Evolutionary conservation across 2,113 vertebrate species (phyloP).

Genomic region (Nettapus auritus): DNA sequence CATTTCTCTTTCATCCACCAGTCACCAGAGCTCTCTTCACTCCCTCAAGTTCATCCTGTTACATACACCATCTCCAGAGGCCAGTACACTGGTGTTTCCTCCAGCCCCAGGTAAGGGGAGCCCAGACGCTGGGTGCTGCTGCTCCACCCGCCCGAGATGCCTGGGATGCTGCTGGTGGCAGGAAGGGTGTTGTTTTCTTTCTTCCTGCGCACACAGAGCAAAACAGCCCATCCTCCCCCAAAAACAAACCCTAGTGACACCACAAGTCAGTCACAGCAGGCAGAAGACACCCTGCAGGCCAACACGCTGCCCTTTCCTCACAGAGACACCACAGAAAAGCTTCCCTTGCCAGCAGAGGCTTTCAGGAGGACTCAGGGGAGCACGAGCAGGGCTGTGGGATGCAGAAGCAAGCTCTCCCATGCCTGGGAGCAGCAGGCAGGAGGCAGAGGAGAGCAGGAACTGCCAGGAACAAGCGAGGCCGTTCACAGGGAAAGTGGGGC

Average conservation of each 20-base stretch:
- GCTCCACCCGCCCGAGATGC: fast-evolving
- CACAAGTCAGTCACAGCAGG: background rate
- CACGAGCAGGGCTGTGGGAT: background rate
- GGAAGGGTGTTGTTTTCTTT: background rate
- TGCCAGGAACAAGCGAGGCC: fast-evolving
- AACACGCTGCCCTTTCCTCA: background rate
- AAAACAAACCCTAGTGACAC: background rate
- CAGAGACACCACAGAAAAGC: background rate
- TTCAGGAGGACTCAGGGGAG: background rate
- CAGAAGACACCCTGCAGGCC: background rate
- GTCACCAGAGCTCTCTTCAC: background rate
- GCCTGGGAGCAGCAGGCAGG: fast-evolving
- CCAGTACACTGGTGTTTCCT: fast-evolving
- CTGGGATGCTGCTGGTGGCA: background rate
- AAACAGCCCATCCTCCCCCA: background rate
- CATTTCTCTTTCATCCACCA: background rate
- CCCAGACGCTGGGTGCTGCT: background rate
- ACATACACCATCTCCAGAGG: background rate
- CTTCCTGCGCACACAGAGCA: background rate
- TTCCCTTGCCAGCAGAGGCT: background rate
- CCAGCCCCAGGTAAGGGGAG: background rate
- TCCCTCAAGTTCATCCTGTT: background rate
- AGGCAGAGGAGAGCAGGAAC: background rate
- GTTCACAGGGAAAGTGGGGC: background rate
- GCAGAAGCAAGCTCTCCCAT: background rate